Base-by-base conservation (phyloP, 2,113 vertebrate species). In the Neopipo cinnamomea region DNA sequence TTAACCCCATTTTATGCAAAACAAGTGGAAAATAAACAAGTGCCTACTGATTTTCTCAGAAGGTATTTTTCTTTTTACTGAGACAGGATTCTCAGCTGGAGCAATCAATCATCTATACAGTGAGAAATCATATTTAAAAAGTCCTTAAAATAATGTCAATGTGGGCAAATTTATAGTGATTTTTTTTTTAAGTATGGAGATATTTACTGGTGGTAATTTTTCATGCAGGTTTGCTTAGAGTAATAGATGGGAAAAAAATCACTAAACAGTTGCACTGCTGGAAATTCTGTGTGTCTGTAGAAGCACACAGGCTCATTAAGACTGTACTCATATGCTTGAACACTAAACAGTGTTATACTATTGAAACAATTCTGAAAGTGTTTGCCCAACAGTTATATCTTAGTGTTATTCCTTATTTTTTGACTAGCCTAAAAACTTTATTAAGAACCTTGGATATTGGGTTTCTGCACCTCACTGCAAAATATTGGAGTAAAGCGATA, bases 401-500 rank as follows among this genome's bases (percentile, higher is more conserved):
- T 49, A 42, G 2, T 2, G 0, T n/a, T 49, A 30, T 17, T 79
- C 35, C 46, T 8, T 25, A 53, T 65, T 59, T 41, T 7, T 13
- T 10, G 11, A 49, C 31, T 37, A 72, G 3, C 13, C 11, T 30
- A 68, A 85, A 82, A 84, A 12, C 8, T 58, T 85, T 22, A 35
- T 11, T 19, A 44, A 52, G 16, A 63, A 47, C 1, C 5, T 65
- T 42, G 8, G 39, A 23, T 39, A 7, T 15, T 46, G 42, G 6
- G 6, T 63, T 75, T 93, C 42, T 72, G 11, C 12, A 65, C 2
- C 14, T 87, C n/a, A 39, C 12, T 49, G 49, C 21, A 52, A 76
- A 77, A 30, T 7, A 53, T 7, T 9, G 5, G 33, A 74, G 14
- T 30, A 65, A 79, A 89, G 6, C 0, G 0, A 5, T 11, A 30